Base-by-base conservation (phyloP, 2,113 vertebrate genomes). In the Stegostoma tigrinum region DNA sequence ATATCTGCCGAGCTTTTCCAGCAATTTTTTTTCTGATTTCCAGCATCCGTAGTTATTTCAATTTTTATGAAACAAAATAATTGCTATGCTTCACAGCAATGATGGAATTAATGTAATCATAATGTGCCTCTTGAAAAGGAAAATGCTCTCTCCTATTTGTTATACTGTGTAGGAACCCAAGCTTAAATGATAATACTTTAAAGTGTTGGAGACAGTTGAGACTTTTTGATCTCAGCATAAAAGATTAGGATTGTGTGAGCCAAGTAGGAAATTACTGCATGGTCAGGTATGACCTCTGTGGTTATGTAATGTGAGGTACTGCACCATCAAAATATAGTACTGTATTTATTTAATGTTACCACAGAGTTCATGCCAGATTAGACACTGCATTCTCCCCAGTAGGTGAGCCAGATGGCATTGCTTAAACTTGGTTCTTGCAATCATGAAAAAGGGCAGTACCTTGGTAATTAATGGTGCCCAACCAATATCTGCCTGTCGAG, bases 391-490 rank as follows among this genome's bases (percentile, higher is more conserved):
- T 95, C 23, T 70, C 68, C 68, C 72, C 52, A 68, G 42, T 24
- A 52, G 5, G 23, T 72, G 30, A 27, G 68, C 48, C 23, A 72
- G n/a, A 68, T 68, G 64, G 91, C 66, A 94, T 68, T n/a, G 23
- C 38, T 95, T 95, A 75, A 52, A 27, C 27, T 95, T 95, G 67
- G 52, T 34, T 14, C 42, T 52, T 48, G 24, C 42, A 70, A 95
- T 72, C 68, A 48, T 72, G 27, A 27, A 52, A 95, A 95, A 95
- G 94, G 75, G 34, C 34, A 72, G 94, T 72, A 95, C 24, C 68
- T 48, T 48, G 67, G 94, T 95, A 95, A 95, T 95, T 95, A 95
- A 95, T 95, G 94, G 75, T 95, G 94, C 23, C 94, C 67, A 48
- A 75, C 42, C 45, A 95, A 75, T 75, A 95, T 34, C 87, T 34